These are phyloP conservation scores for Pogona vitticeps DNA, from an alignment of 2,113 vertebrate species.

Conservation along the genomic window DNA sequence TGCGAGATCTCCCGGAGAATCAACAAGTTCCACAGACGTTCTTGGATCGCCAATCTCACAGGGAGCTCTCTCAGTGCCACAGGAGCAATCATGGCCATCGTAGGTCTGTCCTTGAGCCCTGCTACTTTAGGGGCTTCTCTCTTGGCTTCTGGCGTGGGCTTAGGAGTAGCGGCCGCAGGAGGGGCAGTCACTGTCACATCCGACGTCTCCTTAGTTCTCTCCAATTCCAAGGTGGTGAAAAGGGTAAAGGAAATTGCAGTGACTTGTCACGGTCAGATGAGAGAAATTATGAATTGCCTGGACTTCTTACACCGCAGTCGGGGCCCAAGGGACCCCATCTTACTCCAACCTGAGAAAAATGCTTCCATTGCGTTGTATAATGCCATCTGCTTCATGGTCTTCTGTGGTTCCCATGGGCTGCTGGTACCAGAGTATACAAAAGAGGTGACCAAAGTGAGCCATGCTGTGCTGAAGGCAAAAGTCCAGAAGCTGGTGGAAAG, in stretches of 20 bases:
- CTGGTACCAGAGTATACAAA: constrained; percentile 73
- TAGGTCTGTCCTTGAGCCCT: constrained; percentile 77
- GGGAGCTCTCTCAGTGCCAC: constrained; percentile 72
- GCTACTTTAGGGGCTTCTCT: constrained; percentile 75
- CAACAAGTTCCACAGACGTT: constrained; percentile 65
- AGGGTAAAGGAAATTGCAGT: constrained; percentile 75
- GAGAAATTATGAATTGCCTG: constrained; percentile 75
- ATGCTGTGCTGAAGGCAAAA: constrained; percentile 76
- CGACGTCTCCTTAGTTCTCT: constrained; percentile 69
- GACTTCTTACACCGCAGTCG: constrained; percentile 71
- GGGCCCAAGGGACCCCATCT: constrained; percentile 61
- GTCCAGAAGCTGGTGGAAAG: constrained; percentile 78
- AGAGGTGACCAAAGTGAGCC: constrained; percentile 76
- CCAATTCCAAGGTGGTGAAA: constrained; percentile 71
- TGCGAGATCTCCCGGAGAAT: constrained; percentile 68
- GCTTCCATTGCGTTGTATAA: constrained; percentile 74
- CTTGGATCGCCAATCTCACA: constrained; percentile 62
- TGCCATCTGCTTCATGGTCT: constrained; percentile 74
- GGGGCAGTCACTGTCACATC: constrained; percentile 74
- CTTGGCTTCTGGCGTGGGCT: constrained; percentile 73
- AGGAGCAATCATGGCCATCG: constrained; percentile 71
- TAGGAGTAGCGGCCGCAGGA: constrained; percentile 76
- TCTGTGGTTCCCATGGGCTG: constrained; percentile 73
- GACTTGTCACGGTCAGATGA: constrained; percentile 78
- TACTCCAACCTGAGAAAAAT: constrained; percentile 71